Evolutionary conservation across 1,140 invertebrate genomes (phyloP), one percentile per base, ranked within the genome.

Genomic region (Hesperophylax magnus): DNA sequence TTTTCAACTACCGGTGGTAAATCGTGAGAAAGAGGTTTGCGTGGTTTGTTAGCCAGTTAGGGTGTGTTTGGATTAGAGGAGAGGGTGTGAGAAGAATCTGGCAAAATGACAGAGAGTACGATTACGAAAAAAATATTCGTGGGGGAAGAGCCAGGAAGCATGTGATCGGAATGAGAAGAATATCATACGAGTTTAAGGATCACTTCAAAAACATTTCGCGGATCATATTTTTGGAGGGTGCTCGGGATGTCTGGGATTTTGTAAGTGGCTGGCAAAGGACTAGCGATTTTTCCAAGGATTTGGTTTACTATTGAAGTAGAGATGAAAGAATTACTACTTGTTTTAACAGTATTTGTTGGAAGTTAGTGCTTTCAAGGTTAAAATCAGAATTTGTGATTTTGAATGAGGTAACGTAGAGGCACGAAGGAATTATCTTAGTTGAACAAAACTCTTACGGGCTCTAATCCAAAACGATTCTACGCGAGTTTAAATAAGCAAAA

Each of bases 121-220:
- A 20, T 15, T 22, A 20, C 0, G 17, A 20, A 31, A 47, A 47
- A 47, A 14, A 47, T 14, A 47, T 47, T 47, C 39, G 17, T 8
- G 14, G 52, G 24, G 69, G 39, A 22, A 76, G 74, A 56, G 14
- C 20, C 9, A 34, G 74, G 54, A 39, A 31, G 74, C 27, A 27
- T 76, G 74, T 76, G 74, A 76, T 76, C 74, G 74, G 74, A 76
- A 76, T 76, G 34, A 60, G 74, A 76, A 22, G 18, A 20, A 53
- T 47, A 18, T 47, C n/a, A 52, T 72, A 14, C 34, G 69, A 72
- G 54, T 72, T 54, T 58, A 76, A 60, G 34, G 31, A 56, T 60
- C 47, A 56, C 52, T 56, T 76, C 22, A 61, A 67, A 72, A 72
- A 27, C 20, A 3, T 72, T 72, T 53, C 14, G 15, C n/a, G 14